Percentiles rank a stretch among this genome's conserved stretches.
Conservation (phyloP, 2,113 vertebrate genomes). For the Lepus timidus region DNA sequence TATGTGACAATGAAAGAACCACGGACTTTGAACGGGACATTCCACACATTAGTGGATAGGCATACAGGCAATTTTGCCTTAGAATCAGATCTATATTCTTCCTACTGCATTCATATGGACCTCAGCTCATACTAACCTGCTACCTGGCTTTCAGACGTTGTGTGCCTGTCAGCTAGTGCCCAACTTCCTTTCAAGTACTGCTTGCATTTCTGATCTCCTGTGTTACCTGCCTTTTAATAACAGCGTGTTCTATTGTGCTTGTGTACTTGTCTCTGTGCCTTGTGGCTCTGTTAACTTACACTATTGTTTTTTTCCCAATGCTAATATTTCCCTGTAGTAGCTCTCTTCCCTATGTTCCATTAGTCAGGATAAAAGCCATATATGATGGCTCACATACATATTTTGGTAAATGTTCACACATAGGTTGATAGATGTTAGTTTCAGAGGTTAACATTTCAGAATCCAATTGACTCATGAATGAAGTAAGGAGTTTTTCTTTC, state of each 20-base stretch:
- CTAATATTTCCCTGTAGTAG: slow-evolving; percentile 24
- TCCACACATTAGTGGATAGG: neutral
- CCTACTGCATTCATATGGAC: neutral
- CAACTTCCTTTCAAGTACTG: neutral
- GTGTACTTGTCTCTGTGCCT: neutral
- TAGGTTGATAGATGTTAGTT: neutral
- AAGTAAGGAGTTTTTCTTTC: slow-evolving; percentile 6
- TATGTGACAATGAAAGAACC: neutral
- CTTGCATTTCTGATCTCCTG: neutral
- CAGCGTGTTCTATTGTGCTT: neutral
- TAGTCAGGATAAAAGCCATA: neutral
- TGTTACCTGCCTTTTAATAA: neutral
- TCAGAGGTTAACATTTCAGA: slow-evolving; percentile 5
- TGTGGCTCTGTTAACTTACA: neutral
- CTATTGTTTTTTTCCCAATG: neutral
- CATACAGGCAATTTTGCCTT: neutral
- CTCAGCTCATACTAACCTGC: neutral
- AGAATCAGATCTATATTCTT: neutral
- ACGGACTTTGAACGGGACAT: neutral
- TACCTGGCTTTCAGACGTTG: neutral
- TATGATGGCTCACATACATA: neutral
- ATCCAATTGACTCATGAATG: neutral
- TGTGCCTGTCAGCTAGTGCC: neutral
- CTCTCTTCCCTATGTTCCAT: neutral
- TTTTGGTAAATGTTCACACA: neutral